Percentiles rank a stretch among this genome's conserved stretches.
Conservation (phyloP, 2,113 vertebrate genomes). For the Epinephelus fuscoguttatus region DNA sequence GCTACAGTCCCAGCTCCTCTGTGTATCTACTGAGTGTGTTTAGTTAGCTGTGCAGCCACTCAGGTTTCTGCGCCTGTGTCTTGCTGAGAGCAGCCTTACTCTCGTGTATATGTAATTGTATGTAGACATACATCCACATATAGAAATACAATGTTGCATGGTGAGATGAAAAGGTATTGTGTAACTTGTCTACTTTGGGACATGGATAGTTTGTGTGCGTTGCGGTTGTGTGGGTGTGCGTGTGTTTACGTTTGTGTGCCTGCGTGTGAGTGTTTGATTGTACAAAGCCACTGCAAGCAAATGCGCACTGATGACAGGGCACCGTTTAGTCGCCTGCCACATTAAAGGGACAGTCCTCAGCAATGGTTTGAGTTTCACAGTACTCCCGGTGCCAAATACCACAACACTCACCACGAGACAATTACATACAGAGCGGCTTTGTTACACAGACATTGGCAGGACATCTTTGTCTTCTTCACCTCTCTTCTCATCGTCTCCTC, state of each 20-base stretch:
- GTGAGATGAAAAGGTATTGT: conserved; percentile 46
- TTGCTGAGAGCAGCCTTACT: conserved; percentile 32
- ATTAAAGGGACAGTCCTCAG: conserved; percentile 73
- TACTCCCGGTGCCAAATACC: conserved; percentile 69
- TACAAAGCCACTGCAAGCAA: conserved; percentile 64
- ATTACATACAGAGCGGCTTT: conserved; percentile 73
- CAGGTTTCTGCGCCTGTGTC: conserved; percentile 51
- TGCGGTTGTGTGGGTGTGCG: conserved; percentile 65
- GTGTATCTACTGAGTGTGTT: conserved; percentile 57
- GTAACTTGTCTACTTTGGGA: conserved; percentile 15
- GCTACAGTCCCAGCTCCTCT: conserved; percentile 35
- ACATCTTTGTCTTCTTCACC: conserved; percentile 46
- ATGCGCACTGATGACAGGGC: conserved; percentile 73
- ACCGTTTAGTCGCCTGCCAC: conserved; percentile 69
- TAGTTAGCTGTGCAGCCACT: conserved; percentile 66
- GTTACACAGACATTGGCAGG: conserved; percentile 62
- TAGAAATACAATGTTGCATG: conserved; percentile 2
- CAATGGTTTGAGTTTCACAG: conserved; percentile 68
- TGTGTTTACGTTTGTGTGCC: conserved; percentile 67
- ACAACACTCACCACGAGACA: conserved; percentile 74
- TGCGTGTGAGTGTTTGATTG: conserved; percentile 73
- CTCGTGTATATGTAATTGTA: conserved; percentile 10
- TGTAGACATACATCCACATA: conserved; percentile 5
- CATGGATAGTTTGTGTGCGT: conserved; percentile 40
- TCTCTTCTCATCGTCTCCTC: conserved; percentile 30